Conservation (phyloP, 2,797 vertebrate species). For the Clamator glandarius region DNA sequence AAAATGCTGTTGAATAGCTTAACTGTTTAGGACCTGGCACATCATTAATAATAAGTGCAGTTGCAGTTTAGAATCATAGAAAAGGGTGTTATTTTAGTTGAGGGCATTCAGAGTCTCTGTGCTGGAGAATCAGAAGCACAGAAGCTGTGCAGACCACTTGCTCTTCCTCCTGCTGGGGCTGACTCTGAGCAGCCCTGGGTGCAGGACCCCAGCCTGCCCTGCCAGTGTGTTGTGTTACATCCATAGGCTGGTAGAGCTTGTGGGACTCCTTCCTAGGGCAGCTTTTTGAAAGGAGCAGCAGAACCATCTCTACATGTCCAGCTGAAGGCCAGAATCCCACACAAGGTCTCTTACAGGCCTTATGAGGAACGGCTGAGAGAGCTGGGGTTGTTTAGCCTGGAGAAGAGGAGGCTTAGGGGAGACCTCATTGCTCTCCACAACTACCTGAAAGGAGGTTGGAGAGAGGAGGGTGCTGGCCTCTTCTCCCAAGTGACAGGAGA, state of each 20-base stretch:
- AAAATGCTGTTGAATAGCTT: background rate
- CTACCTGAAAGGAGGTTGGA: too few relatives aligned
- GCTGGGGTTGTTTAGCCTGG: too few relatives aligned
- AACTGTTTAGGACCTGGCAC: background rate
- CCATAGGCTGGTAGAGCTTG: background rate
- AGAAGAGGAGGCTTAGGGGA: too few relatives aligned
- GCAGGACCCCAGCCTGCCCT: background rate
- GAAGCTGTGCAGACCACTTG: background rate
- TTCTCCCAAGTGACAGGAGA: too few relatives aligned
- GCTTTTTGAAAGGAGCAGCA: background rate
- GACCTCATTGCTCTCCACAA: too few relatives aligned
- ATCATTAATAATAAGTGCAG: background rate
- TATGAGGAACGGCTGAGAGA: too few relatives aligned
- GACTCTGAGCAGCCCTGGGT: background rate
- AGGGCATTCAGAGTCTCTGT: background rate
- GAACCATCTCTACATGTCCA: background rate
- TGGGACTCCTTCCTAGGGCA: background rate
- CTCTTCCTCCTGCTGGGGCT: background rate
- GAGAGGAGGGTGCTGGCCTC: too few relatives aligned
- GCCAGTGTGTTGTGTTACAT: background rate
- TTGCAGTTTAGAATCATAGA: background rate
- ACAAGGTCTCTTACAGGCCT: background rate
- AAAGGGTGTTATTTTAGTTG: background rate
- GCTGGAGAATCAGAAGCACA: background rate
- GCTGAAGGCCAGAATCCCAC: background rate